Evolutionary conservation across 2,797 vertebrate species (phyloP).

Genomic region (Sciurus vulgaris): DNA sequence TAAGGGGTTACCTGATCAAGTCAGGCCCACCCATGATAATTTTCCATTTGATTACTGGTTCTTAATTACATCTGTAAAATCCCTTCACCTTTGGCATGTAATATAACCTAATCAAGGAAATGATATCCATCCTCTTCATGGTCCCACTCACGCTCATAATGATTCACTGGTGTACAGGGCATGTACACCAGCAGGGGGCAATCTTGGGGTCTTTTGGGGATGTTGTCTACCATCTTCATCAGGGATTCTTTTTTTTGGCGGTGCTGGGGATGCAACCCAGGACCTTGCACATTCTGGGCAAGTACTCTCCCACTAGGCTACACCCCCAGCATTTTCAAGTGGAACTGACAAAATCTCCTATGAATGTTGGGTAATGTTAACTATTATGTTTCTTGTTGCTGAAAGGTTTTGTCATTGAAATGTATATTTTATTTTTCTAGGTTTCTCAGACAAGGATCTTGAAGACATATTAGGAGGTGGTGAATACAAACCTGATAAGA

Average conservation of each 20-base stretch:
- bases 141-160: neutral
- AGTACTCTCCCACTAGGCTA: neutral
- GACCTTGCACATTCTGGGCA: neutral
- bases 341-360: neutral
- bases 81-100: neutral
- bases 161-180: neutral
- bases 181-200: neutral
- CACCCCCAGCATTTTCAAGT: neutral
- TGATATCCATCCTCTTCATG: neutral
- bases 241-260: neutral
- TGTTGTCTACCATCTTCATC: neutral
- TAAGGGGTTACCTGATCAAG: neutral
- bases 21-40: neutral
- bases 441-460: slow-evolving; percentile 91
- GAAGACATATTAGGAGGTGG: slow-evolving; percentile 70
- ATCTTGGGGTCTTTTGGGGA: neutral
- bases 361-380: neutral
- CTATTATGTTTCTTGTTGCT: neutral
- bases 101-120: neutral
- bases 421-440: slow-evolving; percentile 74
- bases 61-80: neutral
- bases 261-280: neutral
- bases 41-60: neutral
- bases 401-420: neutral
- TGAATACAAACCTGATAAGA: slow-evolving; percentile 93